Evolutionary conservation across 2,113 vertebrate genomes (phyloP).

Genomic region (Mirza zaza): DNA sequence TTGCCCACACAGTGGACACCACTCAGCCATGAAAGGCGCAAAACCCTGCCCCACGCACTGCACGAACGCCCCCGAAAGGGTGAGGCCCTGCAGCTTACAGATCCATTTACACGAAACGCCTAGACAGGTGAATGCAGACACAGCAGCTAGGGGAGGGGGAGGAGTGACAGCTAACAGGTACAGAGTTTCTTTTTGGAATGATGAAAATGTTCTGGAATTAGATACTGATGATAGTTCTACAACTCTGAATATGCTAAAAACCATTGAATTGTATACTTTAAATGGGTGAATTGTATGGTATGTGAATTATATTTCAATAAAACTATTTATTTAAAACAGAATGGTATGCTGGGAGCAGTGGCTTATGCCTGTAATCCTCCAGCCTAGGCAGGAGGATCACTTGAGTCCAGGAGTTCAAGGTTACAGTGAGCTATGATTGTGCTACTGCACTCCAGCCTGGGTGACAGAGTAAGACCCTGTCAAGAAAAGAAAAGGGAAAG

Average conservation of each 20-base stretch:
- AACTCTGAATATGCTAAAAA: background rate
- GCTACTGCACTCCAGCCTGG: background rate
- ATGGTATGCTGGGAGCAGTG: background rate
- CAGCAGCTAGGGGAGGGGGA: too few relatives aligned
- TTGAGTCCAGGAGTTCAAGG: background rate
- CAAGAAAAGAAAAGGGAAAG: too few relatives aligned
- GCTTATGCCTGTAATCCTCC: background rate
- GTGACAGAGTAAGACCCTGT: background rate
- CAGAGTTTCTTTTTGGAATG: background rate
- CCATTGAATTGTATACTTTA: background rate
- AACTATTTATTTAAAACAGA: background rate
- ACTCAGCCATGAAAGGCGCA: background rate
- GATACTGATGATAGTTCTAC: background rate
- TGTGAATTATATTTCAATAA: background rate
- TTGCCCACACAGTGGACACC: too few relatives aligned
- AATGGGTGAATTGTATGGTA: background rate
- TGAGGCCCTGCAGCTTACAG: too few relatives aligned
- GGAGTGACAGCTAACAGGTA: background rate
- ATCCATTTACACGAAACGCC: background rate
- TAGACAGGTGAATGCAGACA: background rate
- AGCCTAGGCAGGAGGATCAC: background rate
- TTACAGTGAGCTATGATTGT: background rate
- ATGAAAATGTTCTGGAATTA: background rate
- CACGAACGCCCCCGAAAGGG: background rate
- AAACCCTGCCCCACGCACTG: too few relatives aligned